phyloP scores from a whole-genome alignment of 2,113 vertebrate genomes.

The Tetrax tetrax region DNA sequence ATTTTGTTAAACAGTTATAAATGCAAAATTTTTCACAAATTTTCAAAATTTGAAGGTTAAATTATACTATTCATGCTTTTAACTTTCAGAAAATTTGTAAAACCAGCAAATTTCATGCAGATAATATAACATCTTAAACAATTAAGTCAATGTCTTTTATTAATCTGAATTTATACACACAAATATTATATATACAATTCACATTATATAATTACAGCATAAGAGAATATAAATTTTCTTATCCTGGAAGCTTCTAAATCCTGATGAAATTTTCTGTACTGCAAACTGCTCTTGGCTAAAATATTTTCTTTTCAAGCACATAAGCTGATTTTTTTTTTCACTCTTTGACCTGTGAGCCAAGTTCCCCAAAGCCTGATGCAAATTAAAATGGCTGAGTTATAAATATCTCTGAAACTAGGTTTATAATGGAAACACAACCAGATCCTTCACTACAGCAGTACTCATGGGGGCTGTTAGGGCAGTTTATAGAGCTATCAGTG shows the following conservation, averaged over 20 bases:
- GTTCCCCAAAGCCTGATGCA: conserved; percentile 66
- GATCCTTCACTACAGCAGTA: conserved; percentile 15
- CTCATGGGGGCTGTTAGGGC: conserved; percentile 53
- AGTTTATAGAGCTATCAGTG: conserved; percentile 43
- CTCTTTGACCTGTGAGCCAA: conserved; percentile 52
- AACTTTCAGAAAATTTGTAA: background rate
- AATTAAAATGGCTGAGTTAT: conserved; percentile 69
- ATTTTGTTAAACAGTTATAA: background rate
- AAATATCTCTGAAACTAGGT: conserved; percentile 58
- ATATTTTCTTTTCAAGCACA: conserved; percentile 33
- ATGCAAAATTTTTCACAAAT: background rate
- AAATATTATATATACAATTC: background rate
- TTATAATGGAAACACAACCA: conserved; percentile 57
- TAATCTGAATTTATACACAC: background rate
- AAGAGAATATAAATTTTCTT: background rate
- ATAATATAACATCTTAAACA: background rate
- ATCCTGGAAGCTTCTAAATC: conserved; percentile 27
- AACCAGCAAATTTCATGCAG: background rate
- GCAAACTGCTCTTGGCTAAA: conserved; percentile 39
- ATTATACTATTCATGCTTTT: background rate
- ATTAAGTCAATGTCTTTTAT: background rate
- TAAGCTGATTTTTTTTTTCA: conserved; percentile 47
- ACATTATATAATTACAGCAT: background rate
- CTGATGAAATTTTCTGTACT: conserved; percentile 18
- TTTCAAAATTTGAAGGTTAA: background rate